Evolutionary conservation across 2,888 invertebrate genomes (phyloP).

Genomic region (Sphinx pinastri): DNA sequence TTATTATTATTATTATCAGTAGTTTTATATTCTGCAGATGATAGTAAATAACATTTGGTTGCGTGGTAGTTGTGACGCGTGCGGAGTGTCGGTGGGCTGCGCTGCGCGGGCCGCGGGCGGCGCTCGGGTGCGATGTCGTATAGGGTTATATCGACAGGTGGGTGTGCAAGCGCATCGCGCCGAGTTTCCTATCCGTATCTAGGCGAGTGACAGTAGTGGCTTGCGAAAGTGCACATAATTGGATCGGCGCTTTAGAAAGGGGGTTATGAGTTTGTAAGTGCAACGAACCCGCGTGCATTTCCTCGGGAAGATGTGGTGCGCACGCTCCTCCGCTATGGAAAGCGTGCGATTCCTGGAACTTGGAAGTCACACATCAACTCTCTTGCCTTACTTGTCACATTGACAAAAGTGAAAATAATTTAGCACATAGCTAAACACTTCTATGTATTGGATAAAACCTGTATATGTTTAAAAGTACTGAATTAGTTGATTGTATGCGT

Average conservation of each 20-base stretch:
- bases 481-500: not conserved
- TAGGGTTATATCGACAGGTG: slow-evolving; percentile 63
- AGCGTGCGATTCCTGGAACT: slow-evolving; percentile 80
- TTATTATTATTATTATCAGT: no score
- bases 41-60: no score
- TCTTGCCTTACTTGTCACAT: slow-evolving; percentile 57
- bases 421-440: slow-evolving; percentile 14
- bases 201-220: slow-evolving; percentile 83
- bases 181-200: slow-evolving; percentile 82
- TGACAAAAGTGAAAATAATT: slow-evolving; percentile 76
- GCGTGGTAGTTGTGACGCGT: not conserved
- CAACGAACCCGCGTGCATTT: slow-evolving; percentile 82
- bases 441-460: not conserved
- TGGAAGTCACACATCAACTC: slow-evolving; percentile 67
- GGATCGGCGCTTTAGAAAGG: slow-evolving; percentile 84
- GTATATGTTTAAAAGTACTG: not conserved
- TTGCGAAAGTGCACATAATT: slow-evolving; percentile 85
- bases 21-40: no score
- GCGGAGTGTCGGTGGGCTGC: not conserved
- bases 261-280: slow-evolving; percentile 84
- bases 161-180: slow-evolving; percentile 69
- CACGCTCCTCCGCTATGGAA: slow-evolving; percentile 66
- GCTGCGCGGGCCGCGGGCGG: slow-evolving; percentile 22
- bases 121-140: slow-evolving; percentile 42
- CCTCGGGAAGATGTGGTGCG: slow-evolving; percentile 78